Evolutionary conservation across 1,140 invertebrate species (phyloP).

Genomic region (Drosophila aff.): DNA sequence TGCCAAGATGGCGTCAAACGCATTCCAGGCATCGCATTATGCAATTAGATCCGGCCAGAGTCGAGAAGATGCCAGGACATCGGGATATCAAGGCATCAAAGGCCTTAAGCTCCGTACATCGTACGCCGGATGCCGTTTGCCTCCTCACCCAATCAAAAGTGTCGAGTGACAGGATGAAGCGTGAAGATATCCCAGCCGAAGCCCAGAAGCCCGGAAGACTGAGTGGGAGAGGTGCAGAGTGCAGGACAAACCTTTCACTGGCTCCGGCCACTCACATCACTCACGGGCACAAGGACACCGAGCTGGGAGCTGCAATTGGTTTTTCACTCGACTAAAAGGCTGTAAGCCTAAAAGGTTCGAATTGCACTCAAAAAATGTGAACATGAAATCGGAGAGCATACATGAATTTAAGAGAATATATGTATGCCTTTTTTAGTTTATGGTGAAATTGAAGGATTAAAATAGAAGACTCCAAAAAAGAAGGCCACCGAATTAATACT

Average conservation of each 20-base stretch:
- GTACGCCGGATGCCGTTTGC: neutral
- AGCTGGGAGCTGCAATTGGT: slow-evolving; percentile 4
- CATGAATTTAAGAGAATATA: neutral
- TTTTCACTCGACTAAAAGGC: neutral
- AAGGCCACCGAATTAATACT: no score
- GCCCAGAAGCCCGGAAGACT: slow-evolving; percentile 14
- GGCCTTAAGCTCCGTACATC: slow-evolving; percentile 12
- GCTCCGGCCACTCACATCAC: slow-evolving; percentile 33
- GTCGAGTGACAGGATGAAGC: slow-evolving; percentile 28
- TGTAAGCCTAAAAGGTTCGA: neutral
- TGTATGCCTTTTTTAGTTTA: neutral
- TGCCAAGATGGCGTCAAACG: slow-evolving; percentile 34
- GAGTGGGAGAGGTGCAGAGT: slow-evolving; percentile 12
- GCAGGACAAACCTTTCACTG: slow-evolving; percentile 35
- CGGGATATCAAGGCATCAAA: slow-evolving; percentile 26
- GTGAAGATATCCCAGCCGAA: slow-evolving; percentile 33
- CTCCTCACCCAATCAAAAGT: slow-evolving; percentile 27
- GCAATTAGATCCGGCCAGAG: slow-evolving; percentile 50
- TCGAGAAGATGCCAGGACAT: slow-evolving; percentile 17
- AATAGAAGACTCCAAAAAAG: neutral
- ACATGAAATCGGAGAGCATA: neutral
- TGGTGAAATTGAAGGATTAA: neutral
- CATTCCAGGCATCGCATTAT: slow-evolving; percentile 48
- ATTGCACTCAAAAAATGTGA: slow-evolving; percentile 5
- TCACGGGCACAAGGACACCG: slow-evolving; percentile 21